Base-by-base conservation (phyloP, 2,113 vertebrate species). In the Silurus glanis region DNA sequence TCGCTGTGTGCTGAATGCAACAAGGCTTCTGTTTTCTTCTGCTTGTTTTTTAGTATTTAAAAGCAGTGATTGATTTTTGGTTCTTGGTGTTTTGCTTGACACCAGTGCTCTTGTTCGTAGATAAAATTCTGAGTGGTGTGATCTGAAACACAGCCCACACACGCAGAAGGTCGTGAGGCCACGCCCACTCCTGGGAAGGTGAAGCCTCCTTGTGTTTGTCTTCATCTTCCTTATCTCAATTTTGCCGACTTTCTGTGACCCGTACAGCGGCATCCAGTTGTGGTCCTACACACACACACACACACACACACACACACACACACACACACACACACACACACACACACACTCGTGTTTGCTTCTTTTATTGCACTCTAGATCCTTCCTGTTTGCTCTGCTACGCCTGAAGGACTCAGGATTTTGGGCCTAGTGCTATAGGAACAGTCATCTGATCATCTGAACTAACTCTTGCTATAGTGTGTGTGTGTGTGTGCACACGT, bases 381-480 rank as follows among this genome's bases (percentile, higher is more conserved):
- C 74, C 87, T 89, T 88, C 84, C 84, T 88, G 89, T 89, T 89
- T 89, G 89, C 69, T 88, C 81, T 82, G 84, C 16, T 64, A 64
- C 4, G 69, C 59, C 82, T 84, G 53, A 81, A 82, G 78, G 58
- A 82, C 80, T 37, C 59, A 13, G 37, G 80, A 64, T 61, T 64
- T 82, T 13, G 13, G 47, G 55, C 53, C 67, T 17, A 69, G 55
- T 53, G 62, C 53, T 55, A 21, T 61, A 81, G 55, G 62, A 25
- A 23, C 25, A 37, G 37, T 37, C 37, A 37, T 37, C 37, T 37
- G 37, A 37, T 37, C 37, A 37, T 37, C 37, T 37, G 37, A 37
- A 37, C 37, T 37, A 37, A 37, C 37, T 37, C 37, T 37, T 37
- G 37, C 37, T 37, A 37, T 37, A 81, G 28, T 59, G n/a, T 47